Percentiles rank a stretch among this genome's conserved stretches.
Evolutionary conservation across 1,140 invertebrate species (phyloP).

Genomic region (Leptopilina boulardi): DNA sequence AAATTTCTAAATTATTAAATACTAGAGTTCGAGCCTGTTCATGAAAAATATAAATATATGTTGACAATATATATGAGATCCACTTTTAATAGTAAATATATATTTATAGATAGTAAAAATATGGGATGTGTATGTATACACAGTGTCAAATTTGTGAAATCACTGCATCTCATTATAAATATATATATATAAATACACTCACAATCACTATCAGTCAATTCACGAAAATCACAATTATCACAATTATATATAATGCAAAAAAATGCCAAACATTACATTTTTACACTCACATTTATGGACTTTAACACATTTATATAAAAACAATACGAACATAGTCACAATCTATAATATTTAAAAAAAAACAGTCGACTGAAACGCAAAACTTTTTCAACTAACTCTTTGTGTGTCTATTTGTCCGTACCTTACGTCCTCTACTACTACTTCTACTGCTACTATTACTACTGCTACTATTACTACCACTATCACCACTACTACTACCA

Average conservation of each 20-base stretch:
- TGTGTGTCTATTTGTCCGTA: conserved; percentile 74
- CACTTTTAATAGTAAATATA: neutral
- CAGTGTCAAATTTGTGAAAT: neutral
- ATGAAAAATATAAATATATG: neutral
- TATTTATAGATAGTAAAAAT: conserved; percentile 19
- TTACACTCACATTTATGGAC: neutral
- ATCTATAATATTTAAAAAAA: neutral
- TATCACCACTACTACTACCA: conserved; percentile 9
- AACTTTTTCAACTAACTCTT: conserved; percentile 69
- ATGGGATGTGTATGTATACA: conserved; percentile 5
- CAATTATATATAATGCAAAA: neutral
- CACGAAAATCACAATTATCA: neutral
- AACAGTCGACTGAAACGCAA: conserved; percentile 23
- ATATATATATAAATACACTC: neutral
- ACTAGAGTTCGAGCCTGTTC: conserved; percentile 3
- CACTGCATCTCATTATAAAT: conserved; percentile 17
- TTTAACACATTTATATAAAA: neutral
- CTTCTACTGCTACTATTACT: conserved; percentile 49
- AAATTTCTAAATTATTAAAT: neutral
- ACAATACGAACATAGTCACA: neutral
- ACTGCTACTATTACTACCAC: conserved; percentile 30
- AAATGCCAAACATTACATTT: neutral
- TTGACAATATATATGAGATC: neutral
- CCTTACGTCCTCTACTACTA: conserved; percentile 70
- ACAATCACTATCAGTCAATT: conserved; percentile 8